Evolutionary conservation across 2,888 invertebrate genomes (phyloP).

Genomic region (Phragmatobia fuliginosa): DNA sequence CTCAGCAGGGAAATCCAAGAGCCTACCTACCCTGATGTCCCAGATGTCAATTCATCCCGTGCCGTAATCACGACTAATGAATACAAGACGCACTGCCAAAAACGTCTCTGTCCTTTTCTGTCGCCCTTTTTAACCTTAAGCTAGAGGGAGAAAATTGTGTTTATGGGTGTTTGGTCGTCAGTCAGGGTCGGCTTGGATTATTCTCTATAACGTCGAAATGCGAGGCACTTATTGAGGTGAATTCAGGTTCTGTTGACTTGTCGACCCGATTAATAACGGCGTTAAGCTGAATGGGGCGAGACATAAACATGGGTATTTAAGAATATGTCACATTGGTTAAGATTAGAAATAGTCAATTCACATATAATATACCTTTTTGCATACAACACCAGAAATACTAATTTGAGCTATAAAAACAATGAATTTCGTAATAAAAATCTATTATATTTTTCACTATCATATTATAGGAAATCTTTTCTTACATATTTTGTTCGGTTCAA

Average conservation of each 20-base stretch:
- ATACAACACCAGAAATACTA: neutral
- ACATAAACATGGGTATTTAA: conserved; percentile 28
- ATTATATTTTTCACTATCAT: neutral
- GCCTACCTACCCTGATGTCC: conserved; percentile 78
- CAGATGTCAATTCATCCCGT: conserved; percentile 84
- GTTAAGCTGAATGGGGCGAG: conserved; percentile 62
- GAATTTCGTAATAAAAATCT: neutral
- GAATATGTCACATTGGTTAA: conserved; percentile 6
- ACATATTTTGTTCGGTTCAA: neutral
- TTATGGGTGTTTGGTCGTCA: conserved; percentile 65
- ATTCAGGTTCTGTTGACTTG: conserved; percentile 79
- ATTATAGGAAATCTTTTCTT: neutral
- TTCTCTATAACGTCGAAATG: conserved; percentile 84
- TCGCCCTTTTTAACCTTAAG: conserved; percentile 56
- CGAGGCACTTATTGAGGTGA: conserved; percentile 80
- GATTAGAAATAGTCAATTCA: neutral
- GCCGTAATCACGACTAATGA: conserved; percentile 84
- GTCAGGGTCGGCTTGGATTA: conserved; percentile 80
- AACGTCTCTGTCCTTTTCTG: conserved; percentile 69
- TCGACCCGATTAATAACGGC: conserved; percentile 79
- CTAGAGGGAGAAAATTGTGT: conserved; percentile 66
- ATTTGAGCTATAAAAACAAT: neutral
- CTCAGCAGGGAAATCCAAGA: conserved; percentile 77
- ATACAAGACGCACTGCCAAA: conserved; percentile 75
- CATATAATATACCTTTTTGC: neutral